These are phyloP conservation scores for Lycodopsis pacificus DNA, from an alignment of 2,797 vertebrate genomes.

Conservation along the genomic window DNA sequence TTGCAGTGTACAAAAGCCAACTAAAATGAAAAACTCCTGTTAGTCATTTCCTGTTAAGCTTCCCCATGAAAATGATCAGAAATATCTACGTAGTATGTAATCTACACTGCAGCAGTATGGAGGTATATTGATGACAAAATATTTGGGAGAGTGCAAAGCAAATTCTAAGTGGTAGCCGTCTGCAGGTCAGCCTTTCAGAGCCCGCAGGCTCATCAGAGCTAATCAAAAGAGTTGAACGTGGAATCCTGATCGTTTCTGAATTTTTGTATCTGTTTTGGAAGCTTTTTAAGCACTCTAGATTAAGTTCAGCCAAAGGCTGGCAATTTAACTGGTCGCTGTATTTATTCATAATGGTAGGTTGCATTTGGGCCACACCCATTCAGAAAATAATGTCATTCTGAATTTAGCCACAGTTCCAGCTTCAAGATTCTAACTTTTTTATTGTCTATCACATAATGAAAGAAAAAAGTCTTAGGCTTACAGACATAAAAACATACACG, in stretches of 20 bases:
- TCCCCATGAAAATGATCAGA: not conserved
- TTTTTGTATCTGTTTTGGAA: not conserved
- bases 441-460: not conserved
- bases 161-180: not conserved
- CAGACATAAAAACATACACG: not conserved
- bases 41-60: not conserved
- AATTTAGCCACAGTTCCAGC: not conserved
- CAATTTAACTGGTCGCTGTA: not conserved
- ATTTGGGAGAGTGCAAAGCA: not conserved
- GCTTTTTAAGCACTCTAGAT: not conserved
- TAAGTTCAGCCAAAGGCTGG: not conserved
- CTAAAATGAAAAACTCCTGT: not conserved
- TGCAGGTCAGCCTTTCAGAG: not conserved
- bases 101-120: not conserved
- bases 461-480: not conserved
- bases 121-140: not conserved
- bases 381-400: not conserved
- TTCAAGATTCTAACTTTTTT: not conserved
- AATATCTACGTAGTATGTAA: not conserved
- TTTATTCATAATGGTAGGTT: not conserved
- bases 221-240: not conserved
- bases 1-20: constrained; percentile 23
- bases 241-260: not conserved
- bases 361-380: not conserved
- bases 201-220: not conserved